A percentile compares a stretch with the other conserved stretches of the same genome.
Evolutionary conservation across 2,888 invertebrate species (phyloP).

Genomic region (Gasteruption jaculator): DNA sequence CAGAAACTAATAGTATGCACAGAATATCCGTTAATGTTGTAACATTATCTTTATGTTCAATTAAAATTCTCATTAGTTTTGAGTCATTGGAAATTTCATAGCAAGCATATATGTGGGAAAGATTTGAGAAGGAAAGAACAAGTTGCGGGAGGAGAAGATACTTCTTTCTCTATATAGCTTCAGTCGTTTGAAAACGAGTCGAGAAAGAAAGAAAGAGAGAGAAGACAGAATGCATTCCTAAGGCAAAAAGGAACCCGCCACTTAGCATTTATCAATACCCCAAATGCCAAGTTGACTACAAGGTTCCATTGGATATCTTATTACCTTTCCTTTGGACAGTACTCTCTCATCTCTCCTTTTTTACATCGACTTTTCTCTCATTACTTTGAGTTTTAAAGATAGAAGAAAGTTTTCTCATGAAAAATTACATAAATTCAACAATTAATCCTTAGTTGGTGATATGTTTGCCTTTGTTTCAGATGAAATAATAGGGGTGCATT

Average conservation of each 20-base stretch:
- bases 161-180: too few species aligned
- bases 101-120: slow-evolving; percentile 19
- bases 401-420: too few species aligned
- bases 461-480: slow-evolving; percentile 55
- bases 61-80: too few species aligned
- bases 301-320: slow-evolving; percentile 12
- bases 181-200: slow-evolving; percentile 17
- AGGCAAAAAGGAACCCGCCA: slow-evolving; percentile 23
- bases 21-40: too few species aligned
- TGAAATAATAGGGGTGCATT: slow-evolving; percentile 72
- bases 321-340: slow-evolving; percentile 10
- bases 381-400: too few species aligned
- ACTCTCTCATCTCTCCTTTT: too few species aligned
- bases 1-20: too few species aligned
- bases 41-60: too few species aligned
- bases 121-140: slow-evolving; percentile 6
- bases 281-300: slow-evolving; percentile 17
- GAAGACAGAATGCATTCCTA: slow-evolving; percentile 29
- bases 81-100: slow-evolving; percentile 4
- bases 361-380: too few species aligned
- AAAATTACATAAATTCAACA: too few species aligned
- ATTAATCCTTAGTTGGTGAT: too few species aligned
- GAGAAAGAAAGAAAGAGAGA: too few species aligned
- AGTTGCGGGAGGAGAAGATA: slow-evolving; percentile 3
- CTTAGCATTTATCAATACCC: slow-evolving; percentile 35